Conservation (phyloP, 2,888 invertebrate species). For the Ophion slaviceki region DNA sequence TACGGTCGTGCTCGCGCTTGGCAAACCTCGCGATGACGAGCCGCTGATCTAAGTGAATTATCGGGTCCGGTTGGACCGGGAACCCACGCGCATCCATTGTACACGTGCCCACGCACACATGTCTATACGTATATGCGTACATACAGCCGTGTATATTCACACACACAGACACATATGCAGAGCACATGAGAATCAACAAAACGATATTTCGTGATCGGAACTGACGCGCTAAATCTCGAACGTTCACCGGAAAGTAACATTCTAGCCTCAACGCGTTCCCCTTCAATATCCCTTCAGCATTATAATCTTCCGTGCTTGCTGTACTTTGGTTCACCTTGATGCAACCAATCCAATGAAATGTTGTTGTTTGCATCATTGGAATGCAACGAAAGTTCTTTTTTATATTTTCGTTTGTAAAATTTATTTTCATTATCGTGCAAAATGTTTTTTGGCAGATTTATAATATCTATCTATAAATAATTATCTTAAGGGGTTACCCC, state of each 20-base stretch:
- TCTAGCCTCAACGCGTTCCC: constrained; percentile 12
- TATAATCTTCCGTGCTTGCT: not conserved
- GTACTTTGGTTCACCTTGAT: not conserved
- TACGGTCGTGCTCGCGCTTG: constrained; percentile 45
- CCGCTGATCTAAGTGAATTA: constrained; percentile 64
- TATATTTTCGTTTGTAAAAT: too few species aligned
- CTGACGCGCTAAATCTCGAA: constrained; percentile 56
- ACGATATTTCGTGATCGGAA: constrained; percentile 58
- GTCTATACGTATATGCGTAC: not conserved
- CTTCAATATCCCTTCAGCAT: constrained; percentile 5
- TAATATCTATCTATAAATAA: too few species aligned
- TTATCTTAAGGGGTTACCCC: too few species aligned
- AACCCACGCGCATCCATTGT: constrained; percentile 23
- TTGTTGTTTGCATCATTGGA: too few species aligned
- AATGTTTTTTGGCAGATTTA: too few species aligned
- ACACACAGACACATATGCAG: not conserved
- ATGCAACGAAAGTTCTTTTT: not conserved
- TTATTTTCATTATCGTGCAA: too few species aligned
- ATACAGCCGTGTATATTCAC: not conserved
- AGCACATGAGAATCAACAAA: constrained; percentile 35
- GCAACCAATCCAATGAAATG: too few species aligned
- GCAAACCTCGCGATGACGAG: constrained; percentile 65
- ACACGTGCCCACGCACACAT: not conserved
- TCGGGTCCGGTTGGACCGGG: constrained; percentile 45
- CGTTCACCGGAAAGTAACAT: constrained; percentile 29